Evolutionary conservation across 2,888 invertebrate genomes (phyloP).

Genomic region (Eristalis pertinax): DNA sequence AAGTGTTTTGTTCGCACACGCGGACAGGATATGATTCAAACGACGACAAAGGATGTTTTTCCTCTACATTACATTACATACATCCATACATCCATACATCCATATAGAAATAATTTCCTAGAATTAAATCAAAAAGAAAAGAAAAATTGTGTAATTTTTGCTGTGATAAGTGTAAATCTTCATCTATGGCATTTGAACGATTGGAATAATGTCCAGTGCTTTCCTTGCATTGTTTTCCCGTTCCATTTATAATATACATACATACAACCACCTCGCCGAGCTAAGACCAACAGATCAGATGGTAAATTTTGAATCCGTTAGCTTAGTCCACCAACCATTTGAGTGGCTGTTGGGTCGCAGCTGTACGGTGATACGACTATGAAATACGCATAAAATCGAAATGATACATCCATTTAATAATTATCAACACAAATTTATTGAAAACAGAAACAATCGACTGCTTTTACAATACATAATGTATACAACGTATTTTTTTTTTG

Average conservation of each 20-base stretch:
- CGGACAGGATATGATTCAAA: background rate
- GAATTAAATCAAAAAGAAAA: background rate
- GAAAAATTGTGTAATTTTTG: constrained; percentile 33
- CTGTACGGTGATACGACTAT: background rate
- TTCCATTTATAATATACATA: background rate
- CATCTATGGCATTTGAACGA: constrained; percentile 16
- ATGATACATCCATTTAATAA: background rate
- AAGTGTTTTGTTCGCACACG: background rate
- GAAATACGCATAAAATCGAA: background rate
- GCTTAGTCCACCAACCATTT: no score
- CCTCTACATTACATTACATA: background rate
- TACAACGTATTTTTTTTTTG: constrained; percentile 4
- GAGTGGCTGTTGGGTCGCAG: background rate
- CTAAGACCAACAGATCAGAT: background rate
- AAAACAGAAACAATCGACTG: constrained; percentile 32
- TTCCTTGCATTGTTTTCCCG: constrained; percentile 8
- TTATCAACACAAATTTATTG: constrained; percentile 9
- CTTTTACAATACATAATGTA: constrained; percentile 41
- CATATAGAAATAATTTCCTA: background rate
- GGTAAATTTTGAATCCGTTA: no score
- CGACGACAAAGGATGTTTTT: background rate
- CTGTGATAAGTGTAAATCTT: constrained; percentile 55
- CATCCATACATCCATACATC: no score
- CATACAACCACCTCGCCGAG: background rate
- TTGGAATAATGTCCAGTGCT: constrained; percentile 12